phyloP scores from a whole-genome alignment of 2,113 vertebrate species.

The Odocoileus virginianus region DNA sequence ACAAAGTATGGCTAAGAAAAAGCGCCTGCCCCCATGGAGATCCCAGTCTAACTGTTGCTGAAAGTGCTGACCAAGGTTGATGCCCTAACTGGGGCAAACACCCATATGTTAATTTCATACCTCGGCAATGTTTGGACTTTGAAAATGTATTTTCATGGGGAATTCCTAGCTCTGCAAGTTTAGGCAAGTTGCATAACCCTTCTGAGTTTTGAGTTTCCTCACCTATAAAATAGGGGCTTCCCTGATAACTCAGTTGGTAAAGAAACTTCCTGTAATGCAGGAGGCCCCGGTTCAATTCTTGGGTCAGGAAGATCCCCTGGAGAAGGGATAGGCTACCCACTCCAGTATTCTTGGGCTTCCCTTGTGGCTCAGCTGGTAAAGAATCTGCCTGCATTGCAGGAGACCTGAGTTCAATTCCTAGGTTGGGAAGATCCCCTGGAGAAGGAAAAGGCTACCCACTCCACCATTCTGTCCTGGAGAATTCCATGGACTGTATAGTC shows the following conservation, averaged over 20 bases:
- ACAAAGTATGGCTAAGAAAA: background rate
- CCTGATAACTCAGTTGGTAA: background rate
- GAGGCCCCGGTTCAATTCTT: background rate
- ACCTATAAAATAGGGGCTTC: background rate
- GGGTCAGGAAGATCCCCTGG: background rate
- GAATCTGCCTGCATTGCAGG: background rate
- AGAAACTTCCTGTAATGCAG: background rate
- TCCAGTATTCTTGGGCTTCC: background rate
- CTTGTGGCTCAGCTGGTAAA: background rate
- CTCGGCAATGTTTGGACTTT: background rate
- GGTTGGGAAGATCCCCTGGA: background rate
- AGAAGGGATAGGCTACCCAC: background rate
- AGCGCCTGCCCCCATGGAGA: background rate
- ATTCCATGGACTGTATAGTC: background rate
- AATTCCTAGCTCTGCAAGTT: background rate
- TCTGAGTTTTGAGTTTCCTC: background rate
- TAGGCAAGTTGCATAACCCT: background rate
- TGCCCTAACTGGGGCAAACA: accelerated
- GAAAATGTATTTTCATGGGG: background rate
- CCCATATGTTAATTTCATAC: background rate
- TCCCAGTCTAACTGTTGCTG: background rate
- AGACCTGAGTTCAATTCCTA: background rate
- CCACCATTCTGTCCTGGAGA: background rate
- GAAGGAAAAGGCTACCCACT: background rate
- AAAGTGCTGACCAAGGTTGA: background rate